Evolutionary conservation across 2,113 vertebrate species (phyloP).

Genomic region (Corapipo altera): DNA sequence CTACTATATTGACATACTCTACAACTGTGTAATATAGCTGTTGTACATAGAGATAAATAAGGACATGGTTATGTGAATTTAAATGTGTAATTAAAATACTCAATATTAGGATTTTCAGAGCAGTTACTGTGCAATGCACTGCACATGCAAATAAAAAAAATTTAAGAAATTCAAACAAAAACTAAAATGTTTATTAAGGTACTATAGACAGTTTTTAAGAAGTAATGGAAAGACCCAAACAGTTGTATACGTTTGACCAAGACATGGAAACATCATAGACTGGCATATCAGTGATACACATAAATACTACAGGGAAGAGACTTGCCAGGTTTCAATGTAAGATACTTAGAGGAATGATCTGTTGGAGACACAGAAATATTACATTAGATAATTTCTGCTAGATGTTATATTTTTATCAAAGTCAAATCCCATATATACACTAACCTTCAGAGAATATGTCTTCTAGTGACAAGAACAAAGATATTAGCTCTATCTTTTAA

Average conservation of each 20-base stretch:
- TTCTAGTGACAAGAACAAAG: not conserved
- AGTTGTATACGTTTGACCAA: not conserved
- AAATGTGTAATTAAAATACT: not conserved
- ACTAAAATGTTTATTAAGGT: not conserved
- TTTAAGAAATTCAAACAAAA: not conserved
- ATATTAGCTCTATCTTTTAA: not conserved
- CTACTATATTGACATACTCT: not conserved
- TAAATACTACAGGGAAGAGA: not conserved
- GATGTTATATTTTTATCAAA: not conserved
- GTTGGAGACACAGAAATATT: not conserved
- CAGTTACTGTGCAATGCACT: not conserved
- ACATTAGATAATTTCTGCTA: not conserved
- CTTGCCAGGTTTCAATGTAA: not conserved
- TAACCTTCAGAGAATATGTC: not conserved
- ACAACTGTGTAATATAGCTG: not conserved
- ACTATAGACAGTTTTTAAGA: not conserved
- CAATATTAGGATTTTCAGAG: not conserved
- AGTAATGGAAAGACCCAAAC: not conserved
- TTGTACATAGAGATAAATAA: not conserved
- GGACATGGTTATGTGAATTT: not conserved
- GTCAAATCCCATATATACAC: not conserved
- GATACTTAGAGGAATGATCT: not conserved
- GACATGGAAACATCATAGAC: not conserved
- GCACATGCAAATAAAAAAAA: not conserved
- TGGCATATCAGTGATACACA: not conserved